Evolutionary conservation across 2,797 vertebrate species (phyloP).

Genomic region (Adrianichthys oophorus): DNA sequence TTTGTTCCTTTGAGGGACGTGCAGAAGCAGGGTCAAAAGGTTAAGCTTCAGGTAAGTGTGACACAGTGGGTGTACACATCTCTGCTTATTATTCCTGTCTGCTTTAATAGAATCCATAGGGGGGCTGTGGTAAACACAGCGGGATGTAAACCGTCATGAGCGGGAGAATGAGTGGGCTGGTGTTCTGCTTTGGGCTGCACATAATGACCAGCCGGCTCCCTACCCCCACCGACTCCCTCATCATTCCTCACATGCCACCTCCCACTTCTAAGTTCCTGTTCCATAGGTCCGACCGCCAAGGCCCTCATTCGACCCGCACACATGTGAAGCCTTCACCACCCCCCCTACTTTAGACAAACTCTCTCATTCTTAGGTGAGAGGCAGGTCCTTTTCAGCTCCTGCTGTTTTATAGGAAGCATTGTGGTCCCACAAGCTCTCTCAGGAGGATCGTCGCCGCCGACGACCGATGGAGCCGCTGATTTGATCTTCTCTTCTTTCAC

Average conservation of each 20-base stretch:
- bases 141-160: constrained; percentile 60
- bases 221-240: constrained; percentile 27
- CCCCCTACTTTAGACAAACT: constrained; percentile 53
- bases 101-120: constrained; percentile 72
- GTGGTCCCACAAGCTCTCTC: constrained; percentile 69
- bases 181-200: constrained; percentile 64
- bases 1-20: constrained; percentile 52
- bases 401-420: constrained; percentile 77
- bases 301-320: constrained; percentile 68
- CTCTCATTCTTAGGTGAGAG: constrained; percentile 53
- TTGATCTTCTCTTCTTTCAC: constrained; percentile 72
- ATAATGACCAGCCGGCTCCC: constrained; percentile 64
- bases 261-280: constrained; percentile 56
- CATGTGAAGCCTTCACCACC: constrained; percentile 56
- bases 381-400: constrained; percentile 66
- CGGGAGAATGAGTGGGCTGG: constrained; percentile 58
- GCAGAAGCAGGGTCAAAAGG: constrained; percentile 66
- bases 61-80: constrained; percentile 59
- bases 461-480: constrained; percentile 63
- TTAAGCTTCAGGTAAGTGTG: constrained; percentile 77
- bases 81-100: constrained; percentile 65
- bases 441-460: constrained; percentile 63
- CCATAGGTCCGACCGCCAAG: constrained; percentile 69
- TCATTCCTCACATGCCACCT: constrained; percentile 56
- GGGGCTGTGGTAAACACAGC: constrained; percentile 69